phyloP scores from a whole-genome alignment of 2,113 vertebrate species.

The Piliocolobus tephrosceles region DNA sequence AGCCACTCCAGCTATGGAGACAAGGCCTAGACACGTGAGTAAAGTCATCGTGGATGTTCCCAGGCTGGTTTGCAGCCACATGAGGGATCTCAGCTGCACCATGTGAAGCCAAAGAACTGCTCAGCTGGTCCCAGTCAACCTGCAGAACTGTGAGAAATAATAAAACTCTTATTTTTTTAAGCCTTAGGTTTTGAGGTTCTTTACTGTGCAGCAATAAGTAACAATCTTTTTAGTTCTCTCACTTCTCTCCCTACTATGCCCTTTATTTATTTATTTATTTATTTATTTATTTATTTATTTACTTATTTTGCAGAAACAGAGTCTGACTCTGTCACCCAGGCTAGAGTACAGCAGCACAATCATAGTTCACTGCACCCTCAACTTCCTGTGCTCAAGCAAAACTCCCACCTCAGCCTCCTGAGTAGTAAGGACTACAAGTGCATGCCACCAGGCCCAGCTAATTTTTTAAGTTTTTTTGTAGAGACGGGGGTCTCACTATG shows the following conservation, averaged over 20 bases:
- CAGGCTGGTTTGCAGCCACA: background rate
- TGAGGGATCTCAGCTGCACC: background rate
- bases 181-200: background rate
- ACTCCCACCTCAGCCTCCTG: too few relatives aligned
- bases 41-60: background rate
- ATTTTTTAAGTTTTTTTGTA: too few relatives aligned
- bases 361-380: too few relatives aligned
- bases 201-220: background rate
- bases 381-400: too few relatives aligned
- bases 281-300: too few relatives aligned
- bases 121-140: background rate
- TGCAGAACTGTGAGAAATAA: background rate
- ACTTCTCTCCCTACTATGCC: background rate
- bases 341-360: too few relatives aligned
- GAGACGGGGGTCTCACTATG: too few relatives aligned
- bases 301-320: background rate
- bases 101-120: background rate
- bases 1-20: background rate
- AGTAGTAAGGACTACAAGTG: too few relatives aligned
- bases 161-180: background rate
- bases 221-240: background rate
- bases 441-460: too few relatives aligned
- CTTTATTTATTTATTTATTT: background rate
- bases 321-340: too few relatives aligned
- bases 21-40: background rate